A percentile compares a stretch with the other conserved stretches of the same genome.
Evolutionary conservation across 2,888 invertebrate species (phyloP).

Genomic region (Xestoiulus laeticollis): DNA sequence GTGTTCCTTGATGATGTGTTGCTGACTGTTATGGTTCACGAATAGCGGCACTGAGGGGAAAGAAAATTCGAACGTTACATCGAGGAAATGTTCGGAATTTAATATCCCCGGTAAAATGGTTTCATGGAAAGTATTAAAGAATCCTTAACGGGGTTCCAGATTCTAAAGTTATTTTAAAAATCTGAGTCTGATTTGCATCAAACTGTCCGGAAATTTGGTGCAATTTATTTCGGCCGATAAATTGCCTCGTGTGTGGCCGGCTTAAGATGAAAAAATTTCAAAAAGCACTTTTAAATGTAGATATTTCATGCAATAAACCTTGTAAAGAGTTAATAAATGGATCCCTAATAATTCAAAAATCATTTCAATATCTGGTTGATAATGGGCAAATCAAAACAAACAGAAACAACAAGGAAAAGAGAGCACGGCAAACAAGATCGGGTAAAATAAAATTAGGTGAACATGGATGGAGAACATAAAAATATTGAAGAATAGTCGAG

Average conservation of each 20-base stretch:
- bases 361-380: background rate
- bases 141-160: background rate
- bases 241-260: too few species aligned
- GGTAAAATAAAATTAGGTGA: background rate
- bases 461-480: background rate
- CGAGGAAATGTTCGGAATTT: too few species aligned
- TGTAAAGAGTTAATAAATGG: background rate
- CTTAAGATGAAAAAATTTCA: background rate
- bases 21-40: constrained; percentile 44
- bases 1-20: constrained; percentile 10
- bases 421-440: background rate
- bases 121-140: too few species aligned
- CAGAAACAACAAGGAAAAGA: background rate
- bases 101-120: background rate
- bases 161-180: background rate
- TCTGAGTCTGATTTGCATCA: background rate
- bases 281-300: background rate
- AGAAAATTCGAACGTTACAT: background rate
- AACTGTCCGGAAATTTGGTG: too few species aligned
- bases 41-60: background rate
- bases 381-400: background rate
- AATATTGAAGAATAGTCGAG: background rate
- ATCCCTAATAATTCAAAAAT: background rate
- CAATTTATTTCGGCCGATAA: too few species aligned
- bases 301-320: background rate